Conservation (phyloP, 2,888 invertebrate species). For the Lagria hirta region DNA sequence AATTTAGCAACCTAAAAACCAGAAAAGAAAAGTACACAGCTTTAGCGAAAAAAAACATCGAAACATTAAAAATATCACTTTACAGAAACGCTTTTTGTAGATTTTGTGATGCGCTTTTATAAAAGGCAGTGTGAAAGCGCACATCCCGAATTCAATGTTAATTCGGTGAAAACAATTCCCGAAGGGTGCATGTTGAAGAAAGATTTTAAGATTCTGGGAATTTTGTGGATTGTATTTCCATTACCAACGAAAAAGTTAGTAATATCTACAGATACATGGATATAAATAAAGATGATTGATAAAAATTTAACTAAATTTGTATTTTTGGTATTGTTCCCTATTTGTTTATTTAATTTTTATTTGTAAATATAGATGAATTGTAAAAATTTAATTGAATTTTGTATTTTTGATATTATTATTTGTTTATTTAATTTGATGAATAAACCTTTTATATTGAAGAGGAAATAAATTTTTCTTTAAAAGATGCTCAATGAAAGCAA, state of each 20-base stretch:
- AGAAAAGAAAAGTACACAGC: conserved; percentile 8
- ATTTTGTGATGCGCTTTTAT: conserved; percentile 9
- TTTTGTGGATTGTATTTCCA: conserved; percentile 11
- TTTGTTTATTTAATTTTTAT: conserved; percentile 12
- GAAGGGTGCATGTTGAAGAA: conserved; percentile 10
- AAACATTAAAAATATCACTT: conserved; percentile 2
- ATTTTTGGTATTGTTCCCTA: conserved; percentile 14
- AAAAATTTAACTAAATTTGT: conserved; percentile 11
- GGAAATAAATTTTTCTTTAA: conserved; percentile 14
- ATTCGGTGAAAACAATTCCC: conserved; percentile 2
- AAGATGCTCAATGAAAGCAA: conserved; percentile 15
- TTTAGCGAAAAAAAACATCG: conserved; percentile 7
- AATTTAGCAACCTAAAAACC: conserved; percentile 9
- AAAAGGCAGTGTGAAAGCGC: conserved; percentile 12
- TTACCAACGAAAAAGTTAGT: conserved; percentile 12
- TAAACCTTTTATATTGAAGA: conserved; percentile 12
- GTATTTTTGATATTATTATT: conserved; percentile 14
- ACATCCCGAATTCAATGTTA: conserved; percentile 11
- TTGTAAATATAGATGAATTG: conserved; percentile 12
- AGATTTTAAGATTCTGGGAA: conserved; percentile 13
- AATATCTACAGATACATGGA: conserved; percentile 10
- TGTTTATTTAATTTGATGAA: conserved; percentile 16
- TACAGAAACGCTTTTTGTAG: conserved; percentile 10
- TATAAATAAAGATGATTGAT: not conserved
- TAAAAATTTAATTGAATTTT: too few species aligned